phyloP scores from a whole-genome alignment of 37 sponge, comb jelly and placozoan genomes.

The Agelas oroides region DNA sequence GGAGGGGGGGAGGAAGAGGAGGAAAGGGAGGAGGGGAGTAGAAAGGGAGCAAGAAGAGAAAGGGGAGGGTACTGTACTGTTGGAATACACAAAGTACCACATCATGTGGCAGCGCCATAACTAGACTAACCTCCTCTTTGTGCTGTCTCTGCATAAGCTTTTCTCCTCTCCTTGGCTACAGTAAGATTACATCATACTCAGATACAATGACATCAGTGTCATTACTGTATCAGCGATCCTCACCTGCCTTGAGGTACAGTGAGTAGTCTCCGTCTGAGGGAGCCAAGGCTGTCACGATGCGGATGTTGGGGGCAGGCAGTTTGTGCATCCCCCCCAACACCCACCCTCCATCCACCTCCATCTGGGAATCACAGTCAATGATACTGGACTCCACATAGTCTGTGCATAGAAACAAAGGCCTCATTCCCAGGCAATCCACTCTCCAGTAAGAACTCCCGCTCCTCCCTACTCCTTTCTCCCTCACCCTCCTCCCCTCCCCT shows the following conservation, averaged over 20 bases:
- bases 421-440: too few relatives aligned
- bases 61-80: too few relatives aligned
- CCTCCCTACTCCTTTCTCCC: too few relatives aligned
- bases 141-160: background rate
- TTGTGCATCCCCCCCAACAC: slow-evolving; percentile 55
- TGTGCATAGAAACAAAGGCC: background rate
- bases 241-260: slow-evolving; percentile 49
- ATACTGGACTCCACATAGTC: slow-evolving; percentile 13
- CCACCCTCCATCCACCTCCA: slow-evolving; percentile 78
- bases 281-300: slow-evolving; percentile 51
- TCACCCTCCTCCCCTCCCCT: too few relatives aligned
- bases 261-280: slow-evolving; percentile 66
- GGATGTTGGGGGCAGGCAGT: slow-evolving; percentile 46
- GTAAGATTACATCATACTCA: too few relatives aligned
- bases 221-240: too few relatives aligned
- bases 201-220: too few relatives aligned
- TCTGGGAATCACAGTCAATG: slow-evolving; percentile 39
- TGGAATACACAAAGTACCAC: too few relatives aligned
- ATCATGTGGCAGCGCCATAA: too few relatives aligned
- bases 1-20: background rate
- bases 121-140: slow-evolving; percentile 2
- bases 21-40: background rate
- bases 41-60: too few relatives aligned
- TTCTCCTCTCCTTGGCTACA: background rate
- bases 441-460: too few relatives aligned